Percentiles rank a stretch among this genome's conserved stretches.
These are phyloP conservation scores for Lipophrys pholis DNA, from an alignment of 2,113 vertebrate species.

Conservation along the genomic window DNA sequence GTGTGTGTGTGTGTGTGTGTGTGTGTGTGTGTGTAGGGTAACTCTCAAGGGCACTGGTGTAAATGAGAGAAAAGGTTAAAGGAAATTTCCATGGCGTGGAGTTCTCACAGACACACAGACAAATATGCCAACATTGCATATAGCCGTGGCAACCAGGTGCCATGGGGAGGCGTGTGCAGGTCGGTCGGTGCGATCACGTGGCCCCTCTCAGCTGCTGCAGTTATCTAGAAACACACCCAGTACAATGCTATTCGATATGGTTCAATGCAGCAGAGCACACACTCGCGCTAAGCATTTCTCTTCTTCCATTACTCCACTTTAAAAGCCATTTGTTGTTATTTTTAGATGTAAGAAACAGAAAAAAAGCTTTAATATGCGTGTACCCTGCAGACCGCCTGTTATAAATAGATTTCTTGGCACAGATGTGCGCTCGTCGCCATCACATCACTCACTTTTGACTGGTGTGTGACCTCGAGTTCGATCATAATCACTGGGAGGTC, in stretches of 20 bases:
- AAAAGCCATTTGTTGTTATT: slow-evolving; percentile 56
- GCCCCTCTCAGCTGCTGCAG: slow-evolving; percentile 5
- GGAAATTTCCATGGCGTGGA: slow-evolving; percentile 63
- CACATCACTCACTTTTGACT: slow-evolving; percentile 32
- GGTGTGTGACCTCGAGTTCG: slow-evolving; percentile 14
- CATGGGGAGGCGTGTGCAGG: slow-evolving; percentile 59
- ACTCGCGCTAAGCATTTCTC: slow-evolving; percentile 2
- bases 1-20: slow-evolving; percentile 19
- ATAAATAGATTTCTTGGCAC: slow-evolving; percentile 40
- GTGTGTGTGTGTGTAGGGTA: not conserved
- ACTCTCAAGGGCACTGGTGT: slow-evolving; percentile 47
- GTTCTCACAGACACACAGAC: slow-evolving; percentile 5
- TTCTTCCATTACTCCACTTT: slow-evolving; percentile 32
- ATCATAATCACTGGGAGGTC: not conserved
- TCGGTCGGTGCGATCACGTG: slow-evolving; percentile 43
- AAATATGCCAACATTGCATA: slow-evolving; percentile 24
- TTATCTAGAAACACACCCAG: slow-evolving; percentile 13
- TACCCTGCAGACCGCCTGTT: slow-evolving; percentile 7
- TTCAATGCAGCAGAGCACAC: slow-evolving; percentile 11
- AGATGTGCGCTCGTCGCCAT: slow-evolving; percentile 8
- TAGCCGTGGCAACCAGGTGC: slow-evolving; percentile 59
- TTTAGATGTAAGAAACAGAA: slow-evolving; percentile 56
- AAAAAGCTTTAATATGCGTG: slow-evolving; percentile 22
- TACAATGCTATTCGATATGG: slow-evolving; percentile 21
- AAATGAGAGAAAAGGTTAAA: slow-evolving; percentile 62